Conservation (phyloP, 2,888 invertebrate species). For the Caenorhabditis becei region DNA sequence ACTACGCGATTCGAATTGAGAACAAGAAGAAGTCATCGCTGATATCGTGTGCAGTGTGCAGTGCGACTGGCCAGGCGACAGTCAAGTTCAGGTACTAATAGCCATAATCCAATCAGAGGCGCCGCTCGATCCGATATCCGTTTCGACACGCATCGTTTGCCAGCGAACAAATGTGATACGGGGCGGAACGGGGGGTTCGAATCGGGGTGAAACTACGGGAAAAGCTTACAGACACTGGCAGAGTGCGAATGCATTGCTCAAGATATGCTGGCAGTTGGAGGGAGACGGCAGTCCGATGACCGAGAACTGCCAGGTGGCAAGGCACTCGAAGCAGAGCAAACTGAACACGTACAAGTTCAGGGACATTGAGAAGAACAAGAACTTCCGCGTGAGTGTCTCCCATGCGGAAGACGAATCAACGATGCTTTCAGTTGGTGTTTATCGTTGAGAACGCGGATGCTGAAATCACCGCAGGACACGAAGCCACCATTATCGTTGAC, state of each 20-base stretch:
- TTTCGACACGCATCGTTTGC: slow-evolving; percentile 44
- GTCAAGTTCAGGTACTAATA: slow-evolving; percentile 64
- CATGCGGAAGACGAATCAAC: neutral
- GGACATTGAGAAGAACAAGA: slow-evolving; percentile 51
- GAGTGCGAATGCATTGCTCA: slow-evolving; percentile 67
- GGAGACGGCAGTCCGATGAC: slow-evolving; percentile 55
- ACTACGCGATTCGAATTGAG: slow-evolving; percentile 63
- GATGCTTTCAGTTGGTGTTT: slow-evolving; percentile 62
- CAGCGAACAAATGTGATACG: slow-evolving; percentile 24
- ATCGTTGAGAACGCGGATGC: slow-evolving; percentile 63
- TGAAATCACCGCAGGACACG: slow-evolving; percentile 41
- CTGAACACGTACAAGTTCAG: slow-evolving; percentile 60
- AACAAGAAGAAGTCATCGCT: slow-evolving; percentile 52
- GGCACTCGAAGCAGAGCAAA: slow-evolving; percentile 66
- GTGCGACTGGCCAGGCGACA: slow-evolving; percentile 56
- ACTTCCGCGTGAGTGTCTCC: slow-evolving; percentile 51
- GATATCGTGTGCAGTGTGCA: slow-evolving; percentile 67
- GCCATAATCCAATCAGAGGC: slow-evolving; percentile 23
- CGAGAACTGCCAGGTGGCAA: slow-evolving; percentile 65
- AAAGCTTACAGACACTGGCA: slow-evolving; percentile 72
- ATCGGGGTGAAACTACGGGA: neutral
- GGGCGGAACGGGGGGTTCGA: slow-evolving; percentile 32
- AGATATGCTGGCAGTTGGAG: slow-evolving; percentile 66
- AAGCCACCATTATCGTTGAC: slow-evolving; percentile 61
- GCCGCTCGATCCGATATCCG: slow-evolving; percentile 35